Conservation (phyloP, 35 echinoderm and acorn worm species). For the Amphiura filiformis region DNA sequence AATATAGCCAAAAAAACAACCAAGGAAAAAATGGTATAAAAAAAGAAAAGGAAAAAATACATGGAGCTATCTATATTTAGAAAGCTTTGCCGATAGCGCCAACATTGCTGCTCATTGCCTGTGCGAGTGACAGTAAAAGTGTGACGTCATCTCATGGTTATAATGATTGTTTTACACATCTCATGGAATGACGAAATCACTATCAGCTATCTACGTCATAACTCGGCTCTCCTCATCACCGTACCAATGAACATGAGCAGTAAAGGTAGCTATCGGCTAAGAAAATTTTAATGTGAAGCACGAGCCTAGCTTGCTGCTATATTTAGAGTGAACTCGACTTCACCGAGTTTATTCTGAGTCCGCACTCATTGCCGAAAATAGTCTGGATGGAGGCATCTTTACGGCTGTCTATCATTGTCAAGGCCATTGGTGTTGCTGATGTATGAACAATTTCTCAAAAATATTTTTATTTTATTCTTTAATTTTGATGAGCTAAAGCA, state of each 20-base stretch:
- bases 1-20: no score
- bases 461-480: no score
- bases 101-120: neutral
- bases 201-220: neutral
- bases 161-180: conserved; percentile 15
- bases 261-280: neutral
- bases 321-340: neutral
- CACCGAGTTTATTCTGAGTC: neutral
- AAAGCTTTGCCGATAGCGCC: neutral
- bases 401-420: no score
- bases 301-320: neutral
- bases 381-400: no score
- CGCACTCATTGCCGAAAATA: no score
- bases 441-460: no score
- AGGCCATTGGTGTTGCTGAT: no score
- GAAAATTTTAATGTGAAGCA: neutral
- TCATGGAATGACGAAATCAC: neutral
- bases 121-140: neutral
- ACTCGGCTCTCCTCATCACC: neutral
- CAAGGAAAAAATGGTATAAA: no score
- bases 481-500: no score
- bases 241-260: neutral
- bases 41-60: neutral
- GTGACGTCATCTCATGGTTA: neutral
- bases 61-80: neutral